Evolutionary conservation across 35 echinoderm and acorn worm species (phyloP).

Genomic region (Patiria miniata): DNA sequence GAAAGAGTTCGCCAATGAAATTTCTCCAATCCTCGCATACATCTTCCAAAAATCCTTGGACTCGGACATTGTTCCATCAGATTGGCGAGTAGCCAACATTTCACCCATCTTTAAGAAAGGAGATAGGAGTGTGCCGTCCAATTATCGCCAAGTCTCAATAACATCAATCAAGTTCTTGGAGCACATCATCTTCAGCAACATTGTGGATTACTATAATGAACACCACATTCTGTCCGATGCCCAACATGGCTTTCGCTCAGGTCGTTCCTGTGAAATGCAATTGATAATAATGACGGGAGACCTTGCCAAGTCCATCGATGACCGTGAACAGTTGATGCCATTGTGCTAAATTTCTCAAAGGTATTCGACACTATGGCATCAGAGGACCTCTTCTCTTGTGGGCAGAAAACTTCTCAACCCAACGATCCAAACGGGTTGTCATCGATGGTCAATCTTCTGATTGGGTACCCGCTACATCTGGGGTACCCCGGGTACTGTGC

Average conservation of each 20-base stretch:
- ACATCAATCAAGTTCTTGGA: too few relatives aligned
- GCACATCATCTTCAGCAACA: too few relatives aligned
- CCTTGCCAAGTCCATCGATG: not conserved
- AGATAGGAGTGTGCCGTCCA: not conserved
- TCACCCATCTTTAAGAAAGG: conserved; percentile 21
- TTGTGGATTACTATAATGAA: too few relatives aligned
- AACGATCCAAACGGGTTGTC: conserved; percentile 36
- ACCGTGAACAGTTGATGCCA: not conserved
- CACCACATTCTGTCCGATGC: not conserved
- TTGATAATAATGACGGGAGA: not conserved
- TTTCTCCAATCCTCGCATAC: too few relatives aligned
- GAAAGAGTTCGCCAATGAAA: too few relatives aligned
- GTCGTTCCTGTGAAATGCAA: not conserved
- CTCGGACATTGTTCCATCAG: not conserved
- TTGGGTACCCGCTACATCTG: conserved; percentile 38
- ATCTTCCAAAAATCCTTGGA: not conserved
- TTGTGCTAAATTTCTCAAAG: not conserved
- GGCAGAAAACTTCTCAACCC: not conserved
- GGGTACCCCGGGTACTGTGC: conserved; percentile 71
- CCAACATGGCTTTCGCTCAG: not conserved
- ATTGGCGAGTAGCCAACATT: conserved; percentile 1
- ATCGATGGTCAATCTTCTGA: conserved; percentile 51
- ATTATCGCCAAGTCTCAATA: too few relatives aligned
- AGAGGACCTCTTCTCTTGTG: not conserved
- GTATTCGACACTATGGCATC: not conserved